A percentile compares a stretch with the other conserved stretches of the same genome.
These are phyloP conservation scores for Ciona savignyi DNA, from an alignment of 23 tunicate genomes.

Conservation along the genomic window DNA sequence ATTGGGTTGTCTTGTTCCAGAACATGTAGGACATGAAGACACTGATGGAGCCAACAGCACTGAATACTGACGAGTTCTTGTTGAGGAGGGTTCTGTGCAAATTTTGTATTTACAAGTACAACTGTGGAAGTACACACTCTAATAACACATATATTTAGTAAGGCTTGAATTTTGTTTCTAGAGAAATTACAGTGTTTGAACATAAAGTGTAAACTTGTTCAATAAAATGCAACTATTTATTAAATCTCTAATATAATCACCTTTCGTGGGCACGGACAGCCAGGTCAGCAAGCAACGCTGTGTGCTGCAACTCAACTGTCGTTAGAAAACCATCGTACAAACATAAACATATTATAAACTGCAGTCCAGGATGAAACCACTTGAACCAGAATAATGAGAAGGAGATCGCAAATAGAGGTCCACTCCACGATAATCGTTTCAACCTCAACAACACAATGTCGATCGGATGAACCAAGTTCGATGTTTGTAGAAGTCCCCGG, in stretches of 20 bases:
- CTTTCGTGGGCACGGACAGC: constrained; percentile 62
- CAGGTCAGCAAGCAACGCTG: constrained; percentile 81
- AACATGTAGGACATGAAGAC: constrained; percentile 69
- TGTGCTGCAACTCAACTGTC: constrained; percentile 78
- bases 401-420: constrained; percentile 77
- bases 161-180: too few relatives aligned
- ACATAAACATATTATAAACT: constrained; percentile 77
- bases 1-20: constrained; percentile 55
- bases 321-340: constrained; percentile 90
- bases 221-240: too few relatives aligned
- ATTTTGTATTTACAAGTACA: too few relatives aligned
- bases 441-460: constrained; percentile 45
- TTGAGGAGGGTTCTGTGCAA: constrained; percentile 55
- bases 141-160: too few relatives aligned
- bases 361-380: constrained; percentile 68
- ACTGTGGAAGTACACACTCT: too few relatives aligned
- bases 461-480: background rate
- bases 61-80: constrained; percentile 50
- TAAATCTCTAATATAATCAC: too few relatives aligned
- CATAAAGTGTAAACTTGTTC: too few relatives aligned
- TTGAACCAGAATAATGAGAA: constrained; percentile 83
- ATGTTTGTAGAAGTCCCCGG: constrained; percentile 16
- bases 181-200: too few relatives aligned
- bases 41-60: constrained; percentile 68
- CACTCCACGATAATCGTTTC: constrained; percentile 19